A percentile compares a stretch with the other conserved stretches of the same genome.
phyloP scores from a whole-genome alignment of 2,888 invertebrate genomes.

The Hyposoter didymator region DNA sequence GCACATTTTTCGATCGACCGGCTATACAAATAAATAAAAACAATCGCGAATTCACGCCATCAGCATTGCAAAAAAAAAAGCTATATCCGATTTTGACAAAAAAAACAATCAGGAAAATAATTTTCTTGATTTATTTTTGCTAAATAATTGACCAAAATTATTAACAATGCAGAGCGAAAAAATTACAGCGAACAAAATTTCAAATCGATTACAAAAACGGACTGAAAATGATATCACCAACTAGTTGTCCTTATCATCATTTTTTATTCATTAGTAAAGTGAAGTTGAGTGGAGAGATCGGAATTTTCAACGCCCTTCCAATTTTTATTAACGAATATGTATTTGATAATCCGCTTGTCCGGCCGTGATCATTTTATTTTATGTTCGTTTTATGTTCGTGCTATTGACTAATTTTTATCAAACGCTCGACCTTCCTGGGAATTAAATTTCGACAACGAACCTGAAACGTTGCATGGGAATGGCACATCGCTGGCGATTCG shows the following conservation, averaged over 20 bases:
- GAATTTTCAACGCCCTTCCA: not conserved
- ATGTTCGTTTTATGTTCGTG: too few species aligned
- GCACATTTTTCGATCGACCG: conserved; percentile 79
- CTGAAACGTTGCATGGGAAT: conserved; percentile 79
- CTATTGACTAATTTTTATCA: not conserved
- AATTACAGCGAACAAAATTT: not conserved
- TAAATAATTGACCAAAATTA: too few species aligned
- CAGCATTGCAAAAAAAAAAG: not conserved
- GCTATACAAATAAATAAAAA: conserved; percentile 54
- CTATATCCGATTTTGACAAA: not conserved
- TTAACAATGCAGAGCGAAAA: not conserved
- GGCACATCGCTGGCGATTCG: conserved; percentile 65
- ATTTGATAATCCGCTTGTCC: not conserved
- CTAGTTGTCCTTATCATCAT: not conserved
- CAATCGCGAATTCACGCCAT: not conserved
- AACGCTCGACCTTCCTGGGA: not conserved
- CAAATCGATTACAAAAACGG: too few species aligned
- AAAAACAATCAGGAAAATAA: not conserved
- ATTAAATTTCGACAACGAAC: conserved; percentile 67
- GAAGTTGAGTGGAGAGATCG: not conserved
- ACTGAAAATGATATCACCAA: not conserved
- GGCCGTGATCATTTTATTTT: not conserved
- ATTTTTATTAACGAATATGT: not conserved
- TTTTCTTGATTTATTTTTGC: too few species aligned
- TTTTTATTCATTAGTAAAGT: not conserved